Evolutionary conservation across 2,888 invertebrate genomes (phyloP).

Genomic region (Hypercompe scribonia): DNA sequence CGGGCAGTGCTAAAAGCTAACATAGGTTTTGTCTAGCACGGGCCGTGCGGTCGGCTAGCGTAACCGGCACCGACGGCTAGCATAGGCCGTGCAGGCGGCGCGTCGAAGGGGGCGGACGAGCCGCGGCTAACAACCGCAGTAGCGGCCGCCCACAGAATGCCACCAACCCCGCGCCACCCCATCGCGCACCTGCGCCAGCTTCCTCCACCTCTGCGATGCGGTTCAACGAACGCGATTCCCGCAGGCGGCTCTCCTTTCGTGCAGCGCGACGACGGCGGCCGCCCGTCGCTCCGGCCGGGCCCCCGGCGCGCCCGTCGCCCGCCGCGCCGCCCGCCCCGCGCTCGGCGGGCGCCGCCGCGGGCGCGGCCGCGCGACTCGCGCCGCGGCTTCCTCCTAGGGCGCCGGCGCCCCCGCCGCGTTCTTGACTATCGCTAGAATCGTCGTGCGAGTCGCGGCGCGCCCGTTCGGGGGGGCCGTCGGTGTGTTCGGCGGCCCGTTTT

Average conservation of each 20-base stretch:
- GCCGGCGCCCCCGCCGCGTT: conserved; percentile 89
- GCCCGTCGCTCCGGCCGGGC: conserved; percentile 46
- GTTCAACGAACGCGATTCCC: conserved; percentile 94
- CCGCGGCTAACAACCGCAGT: conserved; percentile 84
- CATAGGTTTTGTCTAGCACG: neutral
- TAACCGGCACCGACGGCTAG: conserved; percentile 53
- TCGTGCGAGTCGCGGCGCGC: conserved; percentile 93
- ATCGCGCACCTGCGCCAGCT: conserved; percentile 81
- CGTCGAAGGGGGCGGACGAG: conserved; percentile 70
- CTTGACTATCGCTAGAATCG: conserved; percentile 94
- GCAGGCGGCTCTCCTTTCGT: conserved; percentile 84
- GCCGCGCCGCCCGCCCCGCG: conserved; percentile 58
- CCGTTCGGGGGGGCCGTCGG: conserved; percentile 87
- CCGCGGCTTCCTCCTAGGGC: conserved; percentile 58
- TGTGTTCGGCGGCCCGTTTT: conserved; percentile 90
- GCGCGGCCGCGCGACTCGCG: conserved; percentile 50
- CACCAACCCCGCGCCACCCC: conserved; percentile 76
- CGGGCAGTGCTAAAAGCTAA: neutral
- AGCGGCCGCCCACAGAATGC: conserved; percentile 81
- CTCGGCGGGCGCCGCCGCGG: conserved; percentile 58
- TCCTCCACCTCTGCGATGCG: conserved; percentile 95
- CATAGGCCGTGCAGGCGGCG: conserved; percentile 81
- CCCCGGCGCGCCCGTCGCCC: conserved; percentile 55
- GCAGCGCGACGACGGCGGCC: conserved; percentile 75
- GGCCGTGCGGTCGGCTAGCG: conserved; percentile 46